Conservation (phyloP, 2,888 invertebrate genomes). For the Sussaba pulchella region DNA sequence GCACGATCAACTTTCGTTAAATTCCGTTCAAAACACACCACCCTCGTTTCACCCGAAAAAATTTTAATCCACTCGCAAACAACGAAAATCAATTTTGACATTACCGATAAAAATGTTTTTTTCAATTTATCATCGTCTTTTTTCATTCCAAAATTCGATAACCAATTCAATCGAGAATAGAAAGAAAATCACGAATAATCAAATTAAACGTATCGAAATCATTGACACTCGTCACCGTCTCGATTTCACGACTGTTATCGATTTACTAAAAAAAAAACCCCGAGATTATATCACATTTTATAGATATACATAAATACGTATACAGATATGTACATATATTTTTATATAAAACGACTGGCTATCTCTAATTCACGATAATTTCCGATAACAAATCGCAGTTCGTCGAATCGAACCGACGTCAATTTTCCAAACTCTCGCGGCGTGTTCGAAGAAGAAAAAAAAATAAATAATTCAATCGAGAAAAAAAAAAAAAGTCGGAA, state of each 20-base stretch:
- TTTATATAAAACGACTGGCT: slow-evolving; percentile 12
- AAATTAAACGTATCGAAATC: slow-evolving; percentile 9
- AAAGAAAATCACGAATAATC: background rate
- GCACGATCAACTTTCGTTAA: slow-evolving; percentile 66
- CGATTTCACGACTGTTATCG: slow-evolving; percentile 40
- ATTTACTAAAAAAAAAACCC: slow-evolving; percentile 18
- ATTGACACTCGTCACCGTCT: slow-evolving; percentile 36
- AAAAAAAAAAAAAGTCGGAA: background rate
- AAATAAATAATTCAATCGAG: background rate
- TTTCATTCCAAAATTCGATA: background rate
- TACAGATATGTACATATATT: slow-evolving; percentile 11
- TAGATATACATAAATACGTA: background rate
- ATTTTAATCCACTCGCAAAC: too few species aligned
- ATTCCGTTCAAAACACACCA: background rate
- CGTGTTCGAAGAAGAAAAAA: background rate
- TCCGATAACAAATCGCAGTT: slow-evolving; percentile 32
- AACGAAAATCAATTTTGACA: too few species aligned
- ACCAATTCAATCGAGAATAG: background rate
- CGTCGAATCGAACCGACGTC: background rate
- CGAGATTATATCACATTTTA: slow-evolving; percentile 38
- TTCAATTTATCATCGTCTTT: slow-evolving; percentile 2
- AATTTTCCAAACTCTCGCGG: background rate
- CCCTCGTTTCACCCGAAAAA: background rate
- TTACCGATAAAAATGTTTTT: too few species aligned
- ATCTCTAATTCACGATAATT: slow-evolving; percentile 39